Percentiles rank a stretch among this genome's conserved stretches.
Conservation (phyloP, 2,113 vertebrate species). For the Okapia johnstoni region DNA sequence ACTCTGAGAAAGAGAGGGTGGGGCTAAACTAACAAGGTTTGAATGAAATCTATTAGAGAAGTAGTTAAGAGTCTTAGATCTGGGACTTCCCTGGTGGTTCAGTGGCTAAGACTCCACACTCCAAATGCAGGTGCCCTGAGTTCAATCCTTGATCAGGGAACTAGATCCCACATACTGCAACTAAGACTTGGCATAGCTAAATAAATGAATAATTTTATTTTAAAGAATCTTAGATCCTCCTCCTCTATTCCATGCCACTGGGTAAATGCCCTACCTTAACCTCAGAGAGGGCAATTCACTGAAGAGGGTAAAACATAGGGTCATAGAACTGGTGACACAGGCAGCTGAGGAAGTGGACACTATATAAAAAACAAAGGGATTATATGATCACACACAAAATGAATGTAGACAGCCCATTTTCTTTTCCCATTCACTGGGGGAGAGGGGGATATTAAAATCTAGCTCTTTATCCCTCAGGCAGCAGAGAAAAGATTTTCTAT, state of each 20-base stretch:
- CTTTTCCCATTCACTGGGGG: background rate
- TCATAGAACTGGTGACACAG: background rate
- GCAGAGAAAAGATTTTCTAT: background rate
- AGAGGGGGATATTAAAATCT: background rate
- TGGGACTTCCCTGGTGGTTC: background rate
- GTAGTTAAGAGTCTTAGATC: background rate
- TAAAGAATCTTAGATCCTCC: background rate
- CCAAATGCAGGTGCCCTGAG: background rate
- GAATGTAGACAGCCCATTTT: background rate
- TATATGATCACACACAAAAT: background rate
- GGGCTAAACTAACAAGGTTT: conserved; percentile 21
- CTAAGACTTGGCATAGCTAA: background rate
- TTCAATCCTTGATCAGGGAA: background rate
- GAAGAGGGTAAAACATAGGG: background rate
- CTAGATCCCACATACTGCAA: background rate
- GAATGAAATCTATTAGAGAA: conserved; percentile 13
- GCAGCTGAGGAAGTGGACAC: background rate
- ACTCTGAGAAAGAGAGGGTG: background rate
- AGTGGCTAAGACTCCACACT: background rate
- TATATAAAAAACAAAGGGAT: background rate
- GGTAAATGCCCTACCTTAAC: background rate
- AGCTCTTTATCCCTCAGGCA: background rate
- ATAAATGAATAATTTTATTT: background rate
- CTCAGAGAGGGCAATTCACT: background rate
- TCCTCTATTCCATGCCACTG: background rate